These are phyloP conservation scores for Cyprinodon brontotheroides DNA, from an alignment of 2,113 vertebrate species.

Conservation along the genomic window DNA sequence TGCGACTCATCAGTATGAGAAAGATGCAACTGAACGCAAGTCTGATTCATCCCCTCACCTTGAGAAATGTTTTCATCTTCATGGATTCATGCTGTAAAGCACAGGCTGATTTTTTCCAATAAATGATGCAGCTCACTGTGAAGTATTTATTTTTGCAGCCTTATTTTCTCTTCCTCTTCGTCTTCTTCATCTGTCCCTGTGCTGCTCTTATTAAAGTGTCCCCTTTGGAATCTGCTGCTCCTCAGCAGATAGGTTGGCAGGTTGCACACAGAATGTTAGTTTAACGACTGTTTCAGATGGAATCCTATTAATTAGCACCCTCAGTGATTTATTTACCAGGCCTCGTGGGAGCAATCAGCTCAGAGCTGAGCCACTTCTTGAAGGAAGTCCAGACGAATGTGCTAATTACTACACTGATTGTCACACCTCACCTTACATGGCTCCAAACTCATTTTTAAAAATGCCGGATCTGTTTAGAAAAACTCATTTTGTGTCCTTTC, in stretches of 20 bases:
- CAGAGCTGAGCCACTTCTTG: constrained; percentile 4
- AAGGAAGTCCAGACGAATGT: constrained; percentile 9
- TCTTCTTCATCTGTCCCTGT: background rate
- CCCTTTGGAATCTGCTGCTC: constrained; percentile 19
- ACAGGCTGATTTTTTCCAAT: constrained; percentile 13
- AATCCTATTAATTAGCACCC: constrained; percentile 51
- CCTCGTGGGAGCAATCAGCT: constrained; percentile 31
- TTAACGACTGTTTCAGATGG: constrained; percentile 38
- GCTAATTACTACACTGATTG: background rate
- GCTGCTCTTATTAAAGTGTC: constrained; percentile 30
- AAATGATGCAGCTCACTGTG: constrained; percentile 14
- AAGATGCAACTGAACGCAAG: constrained; percentile 15
- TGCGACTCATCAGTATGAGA: constrained; percentile 48
- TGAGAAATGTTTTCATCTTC: constrained; percentile 35
- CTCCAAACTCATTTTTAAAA: background rate
- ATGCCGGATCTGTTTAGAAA: background rate
- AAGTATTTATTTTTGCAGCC: constrained; percentile 21
- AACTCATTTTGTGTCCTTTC: background rate
- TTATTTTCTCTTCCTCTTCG: background rate
- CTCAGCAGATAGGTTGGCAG: constrained; percentile 32
- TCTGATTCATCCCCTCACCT: constrained; percentile 31
- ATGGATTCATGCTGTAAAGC: constrained; percentile 9
- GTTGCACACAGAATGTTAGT: constrained; percentile 24
- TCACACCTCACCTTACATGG: background rate
- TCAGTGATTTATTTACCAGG: constrained; percentile 43